Base-by-base conservation (phyloP, 2,113 vertebrate species). In the Mustela lutreola region DNA sequence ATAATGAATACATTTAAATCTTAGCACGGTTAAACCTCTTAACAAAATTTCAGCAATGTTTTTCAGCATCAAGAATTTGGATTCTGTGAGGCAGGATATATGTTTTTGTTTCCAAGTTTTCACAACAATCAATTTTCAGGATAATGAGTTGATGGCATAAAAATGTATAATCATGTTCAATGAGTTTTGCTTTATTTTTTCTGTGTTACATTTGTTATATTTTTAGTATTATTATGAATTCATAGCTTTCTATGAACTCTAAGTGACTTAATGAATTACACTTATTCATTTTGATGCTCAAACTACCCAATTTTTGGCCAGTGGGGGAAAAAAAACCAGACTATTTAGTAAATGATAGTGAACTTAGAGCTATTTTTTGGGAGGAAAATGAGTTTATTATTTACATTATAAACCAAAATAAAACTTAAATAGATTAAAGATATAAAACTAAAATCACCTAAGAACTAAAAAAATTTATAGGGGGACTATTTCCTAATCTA, bases 351-450 rank as follows among this genome's bases (percentile, higher is more conserved):
- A 82, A 73, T 88, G 31, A 65, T 19, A 65, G n/a, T 82, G 56
- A 94, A 56, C 14, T 85, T 21, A 73, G 65, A 62, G 31, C 45
- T 73, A 91, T 56, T 75, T 28, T 63, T 45, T 16, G 42, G 31
- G 31, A 4, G 2, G 15, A 12, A 4, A 71, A 86, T 24, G 58
- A 81, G 16, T 86, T 94, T 79, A 33, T 81, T 45, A 65, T 84
- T 88, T 94, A 65, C 7, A 88, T 73, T 91, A 91, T 80, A 16
- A 56, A 42, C 28, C 75, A 92, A 95, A 91, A 94, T 21, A 96
- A 86, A 94, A 96, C n/a, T 91, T 94, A 80, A 28, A 70, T 33
- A 53, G 48, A 58, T 79, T 36, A 71, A 86, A 26, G n/a, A 80
- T 12, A 7, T 36, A 96, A 86, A 91, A 73, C 8, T 58, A 22